Conservation (phyloP, 2,888 invertebrate species). For the Galerucella nymphaeae region DNA sequence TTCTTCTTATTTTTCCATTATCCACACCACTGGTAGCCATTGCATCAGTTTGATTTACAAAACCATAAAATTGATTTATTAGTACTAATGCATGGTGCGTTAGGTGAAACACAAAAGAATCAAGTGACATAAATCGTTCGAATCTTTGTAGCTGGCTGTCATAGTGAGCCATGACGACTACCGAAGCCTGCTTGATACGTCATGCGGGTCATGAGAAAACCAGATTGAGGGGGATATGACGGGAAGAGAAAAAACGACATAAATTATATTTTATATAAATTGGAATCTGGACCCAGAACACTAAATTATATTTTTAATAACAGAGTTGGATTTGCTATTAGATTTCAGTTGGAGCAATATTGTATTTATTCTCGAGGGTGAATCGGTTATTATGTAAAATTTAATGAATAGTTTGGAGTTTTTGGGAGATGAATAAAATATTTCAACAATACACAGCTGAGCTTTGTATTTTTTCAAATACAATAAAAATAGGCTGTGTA, state of each 20-base stretch:
- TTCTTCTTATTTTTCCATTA: background rate
- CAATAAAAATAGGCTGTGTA: too few relatives aligned
- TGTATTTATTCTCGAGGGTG: background rate
- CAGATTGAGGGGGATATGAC: conserved; percentile 50
- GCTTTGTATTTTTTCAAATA: too few relatives aligned
- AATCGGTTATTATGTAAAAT: conserved; percentile 4
- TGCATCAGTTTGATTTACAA: conserved; percentile 66
- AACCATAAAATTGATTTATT: conserved; percentile 67
- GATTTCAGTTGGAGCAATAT: background rate
- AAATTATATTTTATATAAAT: conserved; percentile 55
- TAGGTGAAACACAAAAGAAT: conserved; percentile 65
- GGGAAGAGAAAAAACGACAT: conserved; percentile 45
- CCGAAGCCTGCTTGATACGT: conserved; percentile 44
- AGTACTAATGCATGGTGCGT: conserved; percentile 65
- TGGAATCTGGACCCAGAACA: conserved; percentile 46
- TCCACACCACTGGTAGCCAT: conserved; percentile 48
- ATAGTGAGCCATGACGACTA: conserved; percentile 48
- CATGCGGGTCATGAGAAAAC: conserved; percentile 55
- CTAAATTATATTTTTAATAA: conserved; percentile 9
- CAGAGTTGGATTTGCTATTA: conserved; percentile 6
- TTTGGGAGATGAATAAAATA: background rate
- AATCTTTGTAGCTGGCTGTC: conserved; percentile 64
- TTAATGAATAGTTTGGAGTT: background rate
- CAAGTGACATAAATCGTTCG: conserved; percentile 65
- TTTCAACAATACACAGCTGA: background rate